A percentile compares a stretch with the other conserved stretches of the same genome.
Evolutionary conservation across 1,140 invertebrate genomes (phyloP).

Genomic region (Polypedilum pembai): DNA sequence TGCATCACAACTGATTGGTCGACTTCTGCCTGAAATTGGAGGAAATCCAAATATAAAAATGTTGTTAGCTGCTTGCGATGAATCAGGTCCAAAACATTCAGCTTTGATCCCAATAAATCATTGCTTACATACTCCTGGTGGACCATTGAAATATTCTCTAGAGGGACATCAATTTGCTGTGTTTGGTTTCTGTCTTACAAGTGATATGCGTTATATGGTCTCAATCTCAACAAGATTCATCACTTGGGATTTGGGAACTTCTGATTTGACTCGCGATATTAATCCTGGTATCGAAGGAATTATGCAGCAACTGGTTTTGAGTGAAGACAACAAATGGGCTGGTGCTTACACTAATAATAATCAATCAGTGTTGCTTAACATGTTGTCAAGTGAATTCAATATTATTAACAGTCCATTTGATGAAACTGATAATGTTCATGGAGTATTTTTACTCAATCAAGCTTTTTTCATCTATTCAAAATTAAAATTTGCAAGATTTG

Average conservation of each 20-base stretch:
- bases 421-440: conserved; percentile 50
- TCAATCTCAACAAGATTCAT: conserved; percentile 96
- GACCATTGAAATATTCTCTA: conserved; percentile 93
- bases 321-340: conserved; percentile 91
- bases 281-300: conserved; percentile 91
- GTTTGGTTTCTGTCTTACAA: conserved; percentile 86
- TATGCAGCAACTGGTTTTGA: conserved; percentile 90
- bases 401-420: conserved; percentile 77
- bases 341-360: conserved; percentile 96
- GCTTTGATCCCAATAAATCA: conserved; percentile 88
- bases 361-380: conserved; percentile 76
- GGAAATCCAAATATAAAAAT: conserved; percentile 69
- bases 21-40: conserved; percentile 85
- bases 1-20: conserved; percentile 86
- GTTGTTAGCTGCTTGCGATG: conserved; percentile 83
- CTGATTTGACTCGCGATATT: conserved; percentile 83
- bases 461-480: conserved; percentile 54
- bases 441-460: conserved; percentile 68
- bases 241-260: conserved; percentile 93
- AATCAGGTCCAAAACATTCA: conserved; percentile 76
- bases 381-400: conserved; percentile 83
- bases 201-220: conserved; percentile 87
- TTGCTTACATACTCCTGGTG: conserved; percentile 93
- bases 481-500: conserved; percentile 61
- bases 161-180: conserved; percentile 98